phyloP scores from a whole-genome alignment of 2,888 invertebrate species.

The Agrotis segetum region DNA sequence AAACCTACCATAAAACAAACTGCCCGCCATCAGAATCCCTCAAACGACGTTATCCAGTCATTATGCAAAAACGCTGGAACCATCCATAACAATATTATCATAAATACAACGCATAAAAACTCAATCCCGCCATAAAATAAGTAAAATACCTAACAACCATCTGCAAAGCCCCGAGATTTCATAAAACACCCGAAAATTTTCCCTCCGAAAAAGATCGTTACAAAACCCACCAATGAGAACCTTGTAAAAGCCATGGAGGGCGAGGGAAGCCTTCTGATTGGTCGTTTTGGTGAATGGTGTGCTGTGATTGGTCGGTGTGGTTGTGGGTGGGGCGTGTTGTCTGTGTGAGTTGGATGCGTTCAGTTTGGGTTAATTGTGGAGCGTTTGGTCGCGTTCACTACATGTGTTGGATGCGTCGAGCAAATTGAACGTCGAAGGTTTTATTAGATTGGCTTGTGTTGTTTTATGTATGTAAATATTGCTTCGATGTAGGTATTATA shows the following conservation, averaged over 20 bases:
- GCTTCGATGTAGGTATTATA: constrained; percentile 11
- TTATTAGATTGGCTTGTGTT: constrained; percentile 66
- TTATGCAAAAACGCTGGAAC: constrained; percentile 83
- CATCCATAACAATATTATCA: constrained; percentile 88
- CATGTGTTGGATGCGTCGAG: constrained; percentile 70
- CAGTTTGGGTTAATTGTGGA: constrained; percentile 81
- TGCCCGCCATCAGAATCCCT: constrained; percentile 57
- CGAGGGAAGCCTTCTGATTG: constrained; percentile 81
- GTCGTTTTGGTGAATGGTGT: constrained; percentile 68
- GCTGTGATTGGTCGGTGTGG: constrained; percentile 80
- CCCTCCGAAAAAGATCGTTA: constrained; percentile 88
- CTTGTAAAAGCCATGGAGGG: constrained; percentile 79
- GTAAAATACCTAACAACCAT: constrained; percentile 80
- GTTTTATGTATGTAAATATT: constrained; percentile 50
- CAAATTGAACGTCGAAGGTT: constrained; percentile 71
- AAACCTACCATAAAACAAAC: constrained; percentile 54
- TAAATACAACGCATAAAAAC: constrained; percentile 84
- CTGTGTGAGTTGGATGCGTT: constrained; percentile 79
- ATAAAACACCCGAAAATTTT: constrained; percentile 88
- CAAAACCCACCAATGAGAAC: constrained; percentile 78
- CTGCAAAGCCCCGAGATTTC: constrained; percentile 77
- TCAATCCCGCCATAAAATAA: constrained; percentile 83
- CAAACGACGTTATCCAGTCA: constrained; percentile 72
- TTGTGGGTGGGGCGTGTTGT: constrained; percentile 78
- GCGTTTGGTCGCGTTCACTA: constrained; percentile 72